Evolutionary conservation across 1,140 invertebrate genomes (phyloP).

Genomic region (Cryptotermes secundus): DNA sequence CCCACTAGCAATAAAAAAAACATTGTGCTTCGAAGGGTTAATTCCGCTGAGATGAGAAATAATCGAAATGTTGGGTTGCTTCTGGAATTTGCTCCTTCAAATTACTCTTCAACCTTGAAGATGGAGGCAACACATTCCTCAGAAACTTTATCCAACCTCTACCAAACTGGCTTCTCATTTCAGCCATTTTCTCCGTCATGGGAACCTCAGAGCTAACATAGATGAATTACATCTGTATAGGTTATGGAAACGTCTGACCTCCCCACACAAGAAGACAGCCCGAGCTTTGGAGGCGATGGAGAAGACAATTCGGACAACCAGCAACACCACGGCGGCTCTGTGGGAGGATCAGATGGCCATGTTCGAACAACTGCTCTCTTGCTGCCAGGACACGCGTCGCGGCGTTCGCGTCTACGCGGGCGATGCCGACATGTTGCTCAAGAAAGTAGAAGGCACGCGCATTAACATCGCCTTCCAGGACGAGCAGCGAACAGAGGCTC

Average conservation of each 20-base stretch:
- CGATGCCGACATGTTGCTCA: constrained; percentile 23
- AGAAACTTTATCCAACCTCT: too few species aligned
- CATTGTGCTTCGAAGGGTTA: too few species aligned
- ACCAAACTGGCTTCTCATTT: too few species aligned
- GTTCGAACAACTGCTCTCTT: not conserved
- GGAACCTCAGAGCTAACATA: too few species aligned
- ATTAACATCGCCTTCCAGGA: not conserved
- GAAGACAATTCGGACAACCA: constrained; percentile 11
- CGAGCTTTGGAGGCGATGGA: constrained; percentile 34
- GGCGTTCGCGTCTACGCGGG: not conserved
- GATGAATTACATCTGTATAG: too few species aligned
- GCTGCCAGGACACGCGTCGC: constrained; percentile 11
- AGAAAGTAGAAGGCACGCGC: constrained; percentile 25
- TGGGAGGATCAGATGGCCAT: constrained; percentile 26
- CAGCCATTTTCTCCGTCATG: too few species aligned
- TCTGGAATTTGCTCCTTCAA: too few species aligned
- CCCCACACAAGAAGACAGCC: constrained; percentile 32
- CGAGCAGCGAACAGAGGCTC: not conserved
- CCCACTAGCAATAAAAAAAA: too few species aligned
- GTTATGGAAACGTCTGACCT: constrained; percentile 31
- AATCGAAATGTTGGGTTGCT: too few species aligned
- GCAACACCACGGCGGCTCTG: constrained; percentile 29
- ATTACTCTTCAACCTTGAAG: too few species aligned
- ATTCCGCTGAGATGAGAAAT: too few species aligned
- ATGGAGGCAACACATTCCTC: too few species aligned